phyloP scores from a whole-genome alignment of 2,113 vertebrate species.

The Lophotis ruficrista region DNA sequence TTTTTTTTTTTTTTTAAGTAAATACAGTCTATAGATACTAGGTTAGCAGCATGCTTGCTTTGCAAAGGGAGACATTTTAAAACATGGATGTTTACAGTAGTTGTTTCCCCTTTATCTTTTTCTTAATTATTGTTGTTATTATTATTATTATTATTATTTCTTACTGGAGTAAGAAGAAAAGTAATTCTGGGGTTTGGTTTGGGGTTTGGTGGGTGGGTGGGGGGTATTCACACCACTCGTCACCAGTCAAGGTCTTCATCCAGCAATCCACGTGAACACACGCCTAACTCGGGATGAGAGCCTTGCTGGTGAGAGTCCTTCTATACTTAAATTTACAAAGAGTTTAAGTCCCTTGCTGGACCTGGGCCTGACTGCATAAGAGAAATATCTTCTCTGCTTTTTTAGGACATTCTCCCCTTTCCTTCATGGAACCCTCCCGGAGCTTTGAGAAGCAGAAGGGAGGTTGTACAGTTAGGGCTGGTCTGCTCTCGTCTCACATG shows the following conservation, averaged over 20 bases:
- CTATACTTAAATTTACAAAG: not conserved
- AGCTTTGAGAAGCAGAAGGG: conserved; percentile 68
- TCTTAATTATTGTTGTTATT: conserved; percentile 48
- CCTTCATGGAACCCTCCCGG: conserved; percentile 35
- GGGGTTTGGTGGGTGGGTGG: not conserved
- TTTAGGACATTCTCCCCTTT: conserved; percentile 59
- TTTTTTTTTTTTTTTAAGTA: conserved; percentile 63
- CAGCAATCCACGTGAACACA: not conserved
- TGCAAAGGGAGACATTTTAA: conserved; percentile 74
- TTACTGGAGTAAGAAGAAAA: conserved; percentile 68
- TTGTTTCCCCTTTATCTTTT: conserved; percentile 66
- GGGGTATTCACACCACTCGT: conserved; percentile 5
- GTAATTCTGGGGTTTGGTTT: conserved; percentile 35
- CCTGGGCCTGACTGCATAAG: conserved; percentile 67
- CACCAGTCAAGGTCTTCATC: not conserved
- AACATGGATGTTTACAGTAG: conserved; percentile 75
- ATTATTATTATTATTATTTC: conserved; percentile 71
- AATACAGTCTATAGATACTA: conserved; percentile 73
- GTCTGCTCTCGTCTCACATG: conserved; percentile 67
- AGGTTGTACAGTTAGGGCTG: conserved; percentile 74
- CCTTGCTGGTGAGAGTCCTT: conserved; percentile 21
- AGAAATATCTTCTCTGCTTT: conserved; percentile 57
- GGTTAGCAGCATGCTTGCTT: conserved; percentile 82
- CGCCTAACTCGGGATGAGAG: not conserved
- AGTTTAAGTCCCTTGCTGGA: conserved; percentile 30